Conservation (phyloP, 2,113 vertebrate genomes). For the Brachirus orientalis region DNA sequence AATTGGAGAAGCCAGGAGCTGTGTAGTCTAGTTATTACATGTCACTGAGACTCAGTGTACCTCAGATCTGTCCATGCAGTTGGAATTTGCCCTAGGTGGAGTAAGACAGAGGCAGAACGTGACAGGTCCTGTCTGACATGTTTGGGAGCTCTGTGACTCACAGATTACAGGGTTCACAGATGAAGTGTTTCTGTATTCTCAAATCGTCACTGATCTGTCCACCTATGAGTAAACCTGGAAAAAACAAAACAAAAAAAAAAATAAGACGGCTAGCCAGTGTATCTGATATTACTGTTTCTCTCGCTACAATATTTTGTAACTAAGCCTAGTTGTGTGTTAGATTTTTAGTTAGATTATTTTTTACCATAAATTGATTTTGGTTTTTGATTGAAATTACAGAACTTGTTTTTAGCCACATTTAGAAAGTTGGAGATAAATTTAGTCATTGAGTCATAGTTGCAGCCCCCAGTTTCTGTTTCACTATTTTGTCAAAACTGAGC, state of each 20-base stretch:
- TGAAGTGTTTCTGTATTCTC: conserved; percentile 25
- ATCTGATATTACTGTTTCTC: no score
- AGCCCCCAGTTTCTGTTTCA: no score
- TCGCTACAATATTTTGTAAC: no score
- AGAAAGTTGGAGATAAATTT: no score
- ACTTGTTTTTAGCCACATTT: no score
- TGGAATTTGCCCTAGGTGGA: conserved; percentile 72
- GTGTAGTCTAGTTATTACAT: conserved; percentile 59
- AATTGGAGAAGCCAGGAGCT: conserved; percentile 13
- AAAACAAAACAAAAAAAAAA: no score
- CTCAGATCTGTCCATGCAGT: conserved; percentile 38
- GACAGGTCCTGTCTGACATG: conserved; percentile 76
- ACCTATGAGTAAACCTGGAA: not conserved
- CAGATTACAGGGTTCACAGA: conserved; percentile 41
- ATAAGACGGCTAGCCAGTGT: no score
- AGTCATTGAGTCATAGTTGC: no score
- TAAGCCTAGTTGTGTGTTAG: no score
- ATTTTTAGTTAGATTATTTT: not conserved
- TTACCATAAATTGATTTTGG: not conserved
- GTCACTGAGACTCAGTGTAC: conserved; percentile 37
- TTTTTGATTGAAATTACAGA: no score
- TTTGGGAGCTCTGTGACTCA: conserved; percentile 64
- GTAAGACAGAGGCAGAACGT: conserved; percentile 66
- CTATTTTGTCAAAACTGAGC: no score
- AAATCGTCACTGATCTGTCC: not conserved